Conservation (phyloP, 2,888 invertebrate species). For the Loripinus fragilis region DNA sequence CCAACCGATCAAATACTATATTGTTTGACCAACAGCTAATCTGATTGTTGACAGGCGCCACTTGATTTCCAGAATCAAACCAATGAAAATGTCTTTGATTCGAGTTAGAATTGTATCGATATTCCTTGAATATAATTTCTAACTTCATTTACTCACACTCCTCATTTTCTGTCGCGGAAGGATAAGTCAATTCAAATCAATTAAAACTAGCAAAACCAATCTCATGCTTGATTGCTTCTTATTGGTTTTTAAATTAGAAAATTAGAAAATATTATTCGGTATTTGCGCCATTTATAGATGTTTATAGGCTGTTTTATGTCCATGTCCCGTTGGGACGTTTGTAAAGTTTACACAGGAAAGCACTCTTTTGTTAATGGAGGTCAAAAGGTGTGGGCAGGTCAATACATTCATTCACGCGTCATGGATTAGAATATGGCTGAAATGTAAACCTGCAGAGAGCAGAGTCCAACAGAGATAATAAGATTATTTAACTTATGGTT, state of each 20-base stretch:
- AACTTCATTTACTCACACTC: conserved; percentile 4
- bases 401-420: conserved; percentile 10
- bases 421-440: conserved; percentile 13
- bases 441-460: not conserved
- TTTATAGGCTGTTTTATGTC: conserved; percentile 14
- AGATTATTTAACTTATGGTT: too few species aligned
- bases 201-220: conserved; percentile 20
- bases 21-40: not conserved
- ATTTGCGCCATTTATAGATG: conserved; percentile 20
- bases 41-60: not conserved
- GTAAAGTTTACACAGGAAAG: conserved; percentile 21
- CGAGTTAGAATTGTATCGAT: not conserved
- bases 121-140: conserved; percentile 13
- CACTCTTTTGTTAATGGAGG: conserved; percentile 10
- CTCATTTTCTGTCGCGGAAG: conserved; percentile 16
- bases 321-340: conserved; percentile 16
- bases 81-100: conserved; percentile 12
- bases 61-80: not conserved
- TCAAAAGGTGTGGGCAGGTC: conserved; percentile 9
- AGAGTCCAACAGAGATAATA: too few species aligned
- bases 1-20: too few species aligned
- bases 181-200: conserved; percentile 11
- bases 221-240: conserved; percentile 1
- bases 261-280: conserved; percentile 22
- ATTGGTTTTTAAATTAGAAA: conserved; percentile 22